Evolutionary conservation across 2,113 vertebrate genomes (phyloP).

Genomic region (Holacanthus passer): DNA sequence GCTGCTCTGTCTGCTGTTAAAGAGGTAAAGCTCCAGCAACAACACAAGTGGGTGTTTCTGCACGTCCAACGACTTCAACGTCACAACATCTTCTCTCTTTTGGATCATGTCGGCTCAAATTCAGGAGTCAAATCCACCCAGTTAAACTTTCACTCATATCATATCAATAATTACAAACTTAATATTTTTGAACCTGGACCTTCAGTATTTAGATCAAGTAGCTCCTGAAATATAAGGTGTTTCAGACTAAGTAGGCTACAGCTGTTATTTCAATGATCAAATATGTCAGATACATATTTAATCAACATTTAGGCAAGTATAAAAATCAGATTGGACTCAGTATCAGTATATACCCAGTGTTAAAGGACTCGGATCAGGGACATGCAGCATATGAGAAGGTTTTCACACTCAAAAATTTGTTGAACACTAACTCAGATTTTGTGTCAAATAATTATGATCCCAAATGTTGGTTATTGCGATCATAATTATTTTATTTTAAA

Average conservation of each 20-base stretch:
- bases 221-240: not conserved
- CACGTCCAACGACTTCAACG: not conserved
- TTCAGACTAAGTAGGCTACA: not conserved
- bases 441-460: not conserved
- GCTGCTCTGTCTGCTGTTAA: too few species aligned
- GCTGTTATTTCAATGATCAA: not conserved
- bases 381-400: not conserved
- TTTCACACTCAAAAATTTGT: not conserved
- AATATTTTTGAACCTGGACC: too few species aligned
- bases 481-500: too few species aligned
- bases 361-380: too few species aligned
- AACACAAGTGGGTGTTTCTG: not conserved
- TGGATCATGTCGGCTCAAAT: too few species aligned
- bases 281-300: not conserved
- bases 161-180: too few species aligned
- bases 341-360: too few species aligned
- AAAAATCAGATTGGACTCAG: too few species aligned
- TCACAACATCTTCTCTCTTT: too few species aligned
- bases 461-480: not conserved
- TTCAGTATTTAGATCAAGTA: too few species aligned
- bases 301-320: too few species aligned
- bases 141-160: not conserved
- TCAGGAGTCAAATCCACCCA: not conserved
- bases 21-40: too few species aligned
- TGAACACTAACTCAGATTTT: not conserved